phyloP scores from a whole-genome alignment of 1,140 invertebrate genomes.

The Drosophila grimshawi region DNA sequence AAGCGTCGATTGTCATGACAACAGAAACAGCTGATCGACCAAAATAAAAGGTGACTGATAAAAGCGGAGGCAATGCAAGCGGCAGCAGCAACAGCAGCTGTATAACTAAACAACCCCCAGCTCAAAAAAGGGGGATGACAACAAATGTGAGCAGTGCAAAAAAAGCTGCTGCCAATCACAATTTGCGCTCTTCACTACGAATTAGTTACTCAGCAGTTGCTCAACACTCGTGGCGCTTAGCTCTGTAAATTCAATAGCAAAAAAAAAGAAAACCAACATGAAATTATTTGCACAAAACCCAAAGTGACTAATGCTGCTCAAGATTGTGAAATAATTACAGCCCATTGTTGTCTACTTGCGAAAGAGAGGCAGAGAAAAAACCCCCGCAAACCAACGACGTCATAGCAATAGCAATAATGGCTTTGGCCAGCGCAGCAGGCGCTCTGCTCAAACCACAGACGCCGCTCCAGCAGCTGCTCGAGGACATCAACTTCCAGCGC shows the following conservation, averaged over 20 bases:
- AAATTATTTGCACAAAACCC: not conserved
- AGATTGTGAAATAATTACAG: slow-evolving; percentile 39
- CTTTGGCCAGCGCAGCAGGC: slow-evolving; percentile 86
- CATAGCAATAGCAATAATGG: slow-evolving; percentile 84
- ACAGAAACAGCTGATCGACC: slow-evolving; percentile 23
- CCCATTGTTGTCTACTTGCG: slow-evolving; percentile 7
- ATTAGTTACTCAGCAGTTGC: slow-evolving; percentile 17
- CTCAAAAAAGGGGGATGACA: slow-evolving; percentile 25
- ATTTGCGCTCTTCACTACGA: slow-evolving; percentile 8
- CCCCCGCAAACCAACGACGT: slow-evolving; percentile 25
- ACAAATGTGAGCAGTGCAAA: slow-evolving; percentile 32
- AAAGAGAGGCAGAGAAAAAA: slow-evolving; percentile 17
- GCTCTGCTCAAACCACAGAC: slow-evolving; percentile 88
- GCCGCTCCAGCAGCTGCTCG: slow-evolving; percentile 91
- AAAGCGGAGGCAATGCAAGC: slow-evolving; percentile 18
- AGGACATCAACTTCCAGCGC: slow-evolving; percentile 95
- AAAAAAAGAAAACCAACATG: slow-evolving; percentile 6
- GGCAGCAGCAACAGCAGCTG: slow-evolving; percentile 23
- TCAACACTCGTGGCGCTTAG: slow-evolving; percentile 4
- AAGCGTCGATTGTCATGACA: slow-evolving; percentile 2
- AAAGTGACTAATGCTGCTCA: slow-evolving; percentile 14
- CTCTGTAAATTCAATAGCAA: not conserved
- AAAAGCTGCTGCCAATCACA: slow-evolving; percentile 31
- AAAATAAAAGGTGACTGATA: slow-evolving; percentile 20
- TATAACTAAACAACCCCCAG: slow-evolving; percentile 35